These are phyloP conservation scores for Acipenser ruthenus DNA, from an alignment of 2,797 vertebrate species.

Conservation along the genomic window DNA sequence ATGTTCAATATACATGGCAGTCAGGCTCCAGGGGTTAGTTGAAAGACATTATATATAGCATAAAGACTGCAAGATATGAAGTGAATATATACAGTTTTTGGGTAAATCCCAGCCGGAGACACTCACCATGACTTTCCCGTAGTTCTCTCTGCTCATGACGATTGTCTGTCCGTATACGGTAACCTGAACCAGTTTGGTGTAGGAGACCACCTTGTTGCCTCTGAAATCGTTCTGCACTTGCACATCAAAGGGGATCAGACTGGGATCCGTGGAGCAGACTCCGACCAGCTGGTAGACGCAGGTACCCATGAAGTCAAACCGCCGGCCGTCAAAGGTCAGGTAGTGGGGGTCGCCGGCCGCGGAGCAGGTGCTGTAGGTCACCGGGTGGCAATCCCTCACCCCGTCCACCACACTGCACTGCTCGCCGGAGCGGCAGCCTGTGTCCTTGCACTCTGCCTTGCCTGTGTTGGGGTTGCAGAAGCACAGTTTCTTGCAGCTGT, in stretches of 20 bases:
- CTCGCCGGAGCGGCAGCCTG: slow-evolving; percentile 31
- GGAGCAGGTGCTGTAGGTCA: slow-evolving; percentile 44
- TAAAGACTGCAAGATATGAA: too few relatives aligned
- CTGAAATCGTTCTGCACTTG: slow-evolving; percentile 53
- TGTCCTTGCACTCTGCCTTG: slow-evolving; percentile 33
- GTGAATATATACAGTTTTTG: too few relatives aligned
- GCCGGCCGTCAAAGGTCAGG: slow-evolving; percentile 44
- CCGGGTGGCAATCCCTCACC: slow-evolving; percentile 40
- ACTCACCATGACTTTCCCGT: slow-evolving; percentile 47
- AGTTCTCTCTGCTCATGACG: slow-evolving; percentile 42
- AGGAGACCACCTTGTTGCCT: slow-evolving; percentile 43
- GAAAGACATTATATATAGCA: too few relatives aligned
- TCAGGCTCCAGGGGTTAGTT: too few relatives aligned
- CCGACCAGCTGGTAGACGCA: slow-evolving; percentile 51
- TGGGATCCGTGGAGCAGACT: slow-evolving; percentile 38
- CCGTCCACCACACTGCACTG: slow-evolving; percentile 41
- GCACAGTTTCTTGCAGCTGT: slow-evolving; percentile 40
- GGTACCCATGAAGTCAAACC: slow-evolving; percentile 51
- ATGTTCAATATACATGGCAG: too few relatives aligned
- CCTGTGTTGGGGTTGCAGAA: slow-evolving; percentile 33
- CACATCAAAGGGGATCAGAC: slow-evolving; percentile 47
- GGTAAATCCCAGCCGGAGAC: too few relatives aligned
- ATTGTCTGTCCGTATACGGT: slow-evolving; percentile 43
- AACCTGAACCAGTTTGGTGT: slow-evolving; percentile 49
- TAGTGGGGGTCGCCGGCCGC: slow-evolving; percentile 53